Evolutionary conservation across 2,797 vertebrate species (phyloP), one percentile per base, ranked within the genome.

Genomic region (Poecilia wingei): DNA sequence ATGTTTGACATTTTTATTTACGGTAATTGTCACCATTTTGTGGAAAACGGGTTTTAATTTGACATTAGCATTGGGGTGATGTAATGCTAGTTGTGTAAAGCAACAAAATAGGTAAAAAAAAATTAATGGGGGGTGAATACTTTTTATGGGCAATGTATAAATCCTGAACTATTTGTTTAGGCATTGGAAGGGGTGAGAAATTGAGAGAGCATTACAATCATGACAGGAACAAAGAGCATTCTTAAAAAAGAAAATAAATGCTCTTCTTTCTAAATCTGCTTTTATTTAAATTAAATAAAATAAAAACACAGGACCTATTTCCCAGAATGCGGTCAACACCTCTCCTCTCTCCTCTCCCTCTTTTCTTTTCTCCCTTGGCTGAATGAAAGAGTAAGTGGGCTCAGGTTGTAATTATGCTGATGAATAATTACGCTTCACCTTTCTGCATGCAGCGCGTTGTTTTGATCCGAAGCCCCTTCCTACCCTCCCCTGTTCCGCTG

Each of bases 361-460:
- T 77, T 76, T 72, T 84, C 80, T 87, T 76, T 81, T 80, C 82
- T 79, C 64, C 82, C 77, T 33, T 72, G 1, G 28, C 73, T 89
- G 90, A 93, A 95, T 95, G 91, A 94, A 88, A 94, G 94, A 93
- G 88, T 88, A 81, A 93, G 89, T 89, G 91, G 90, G 86, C 89
- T 86, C 88, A 88, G 92, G 90, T 92, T 95, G 93, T 94, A 94
- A 96, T 95, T 95, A 95, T 85, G 75, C 91, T 95, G 94, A 95
- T 96, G 93, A 95, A 94, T 95, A 87, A 94, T 94, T 94, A 86
- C 76, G 88, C 82, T 91, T 83, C 88, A 92, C 90, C 86, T 93
- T 94, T 94, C 92, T 83, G 84, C 85, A 80, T 85, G 88, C 84
- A 82, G 85, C 91, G 80, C 87, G 87, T 83, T 87, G 84, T 79